phyloP scores from a whole-genome alignment of 2,797 vertebrate genomes.

The Podarcis lilfordi region DNA sequence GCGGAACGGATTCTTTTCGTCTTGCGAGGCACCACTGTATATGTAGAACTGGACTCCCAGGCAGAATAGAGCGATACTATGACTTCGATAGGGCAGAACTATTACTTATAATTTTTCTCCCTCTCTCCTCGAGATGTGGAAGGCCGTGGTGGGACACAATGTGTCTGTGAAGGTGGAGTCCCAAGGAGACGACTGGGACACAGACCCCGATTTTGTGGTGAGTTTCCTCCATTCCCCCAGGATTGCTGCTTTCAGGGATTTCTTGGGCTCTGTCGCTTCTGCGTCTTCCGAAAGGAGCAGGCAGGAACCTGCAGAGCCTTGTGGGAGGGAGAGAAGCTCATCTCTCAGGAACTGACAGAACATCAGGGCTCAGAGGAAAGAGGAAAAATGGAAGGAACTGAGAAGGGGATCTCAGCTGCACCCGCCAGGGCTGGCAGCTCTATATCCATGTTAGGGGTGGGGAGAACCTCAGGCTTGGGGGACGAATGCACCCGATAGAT shows the following conservation, averaged over 20 bases:
- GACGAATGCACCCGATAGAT: no score
- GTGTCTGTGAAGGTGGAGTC: slow-evolving; percentile 83
- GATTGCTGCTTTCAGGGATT: neutral
- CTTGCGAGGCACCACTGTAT: no score
- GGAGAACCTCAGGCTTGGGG: no score
- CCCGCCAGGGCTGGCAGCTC: no score
- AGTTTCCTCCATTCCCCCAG: slow-evolving; percentile 25
- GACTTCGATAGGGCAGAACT: no score
- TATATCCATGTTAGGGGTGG: no score
- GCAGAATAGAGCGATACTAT: no score
- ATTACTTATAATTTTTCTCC: neutral
- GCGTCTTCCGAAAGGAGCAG: neutral
- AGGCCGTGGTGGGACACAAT: slow-evolving; percentile 89
- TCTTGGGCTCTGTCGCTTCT: slow-evolving; percentile 17
- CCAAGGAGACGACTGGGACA: slow-evolving; percentile 95
- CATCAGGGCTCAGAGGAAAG: neutral
- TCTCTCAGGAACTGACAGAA: neutral
- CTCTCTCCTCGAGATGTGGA: slow-evolving; percentile 90
- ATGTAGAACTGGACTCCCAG: no score
- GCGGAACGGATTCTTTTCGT: no score
- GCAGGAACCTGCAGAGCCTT: neutral
- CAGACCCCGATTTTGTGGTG: slow-evolving; percentile 95
- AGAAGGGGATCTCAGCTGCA: no score
- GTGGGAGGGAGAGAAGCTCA: neutral
- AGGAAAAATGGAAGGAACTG: neutral